Conservation (phyloP, 30 jellyfish, hydroid and myxozoan species). For the Phacellophora camtschatica region DNA sequence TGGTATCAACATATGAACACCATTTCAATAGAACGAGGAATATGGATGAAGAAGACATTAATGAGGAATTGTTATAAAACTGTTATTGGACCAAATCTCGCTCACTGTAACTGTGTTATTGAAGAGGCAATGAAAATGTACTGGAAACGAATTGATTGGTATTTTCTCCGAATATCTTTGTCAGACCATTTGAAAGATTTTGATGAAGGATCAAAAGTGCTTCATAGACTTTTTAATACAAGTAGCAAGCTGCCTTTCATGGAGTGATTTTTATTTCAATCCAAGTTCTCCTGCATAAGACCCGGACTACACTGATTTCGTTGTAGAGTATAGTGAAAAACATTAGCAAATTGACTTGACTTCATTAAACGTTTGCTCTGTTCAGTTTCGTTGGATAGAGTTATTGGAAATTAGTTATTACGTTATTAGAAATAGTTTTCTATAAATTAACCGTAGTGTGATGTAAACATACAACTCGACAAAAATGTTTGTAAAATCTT, state of each 20-base stretch:
- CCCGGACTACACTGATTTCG: no score
- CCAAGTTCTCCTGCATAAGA: no score
- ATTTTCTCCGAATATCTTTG: conserved; percentile 15
- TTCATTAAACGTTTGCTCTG: no score
- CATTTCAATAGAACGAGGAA: conserved; percentile 17
- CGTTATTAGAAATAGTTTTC: no score
- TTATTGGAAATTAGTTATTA: no score
- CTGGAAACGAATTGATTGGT: conserved; percentile 24
- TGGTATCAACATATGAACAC: conserved; percentile 17
- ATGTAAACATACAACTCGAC: no score
- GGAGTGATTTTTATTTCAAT: conserved; percentile 33
- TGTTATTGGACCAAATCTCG: conserved; percentile 44
- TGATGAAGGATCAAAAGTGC: conserved; percentile 26
- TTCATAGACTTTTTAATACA: conserved; percentile 22
- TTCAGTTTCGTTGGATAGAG: no score
- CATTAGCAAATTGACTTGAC: no score
- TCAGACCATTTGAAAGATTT: conserved; percentile 19
- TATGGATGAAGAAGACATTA: conserved; percentile 25
- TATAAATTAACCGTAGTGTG: no score
- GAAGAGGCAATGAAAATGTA: conserved; percentile 37
- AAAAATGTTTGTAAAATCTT: no score
- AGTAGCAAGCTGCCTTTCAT: conserved; percentile 14
- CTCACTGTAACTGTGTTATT: conserved; percentile 11
- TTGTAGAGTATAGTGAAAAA: no score
- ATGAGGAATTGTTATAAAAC: conserved; percentile 33